Conservation (phyloP, 2,797 vertebrate genomes). For the Coendou prehensilis region DNA sequence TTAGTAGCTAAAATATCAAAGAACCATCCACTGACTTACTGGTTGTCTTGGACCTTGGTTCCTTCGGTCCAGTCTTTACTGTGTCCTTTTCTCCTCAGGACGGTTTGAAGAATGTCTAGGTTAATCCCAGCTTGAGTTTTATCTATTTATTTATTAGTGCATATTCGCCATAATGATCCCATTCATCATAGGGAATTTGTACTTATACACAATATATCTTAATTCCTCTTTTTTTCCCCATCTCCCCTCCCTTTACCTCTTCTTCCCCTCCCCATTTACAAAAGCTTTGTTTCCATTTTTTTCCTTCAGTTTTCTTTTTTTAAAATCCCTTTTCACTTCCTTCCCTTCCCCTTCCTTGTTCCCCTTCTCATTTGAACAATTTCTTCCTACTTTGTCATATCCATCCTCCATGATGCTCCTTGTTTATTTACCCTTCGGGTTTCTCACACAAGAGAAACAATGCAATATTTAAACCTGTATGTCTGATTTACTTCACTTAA, state of each 20-base stretch:
- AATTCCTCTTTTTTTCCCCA: not conserved
- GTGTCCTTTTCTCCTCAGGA: not conserved
- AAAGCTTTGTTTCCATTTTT: not conserved
- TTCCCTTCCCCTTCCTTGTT: not conserved
- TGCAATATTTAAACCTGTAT: not conserved
- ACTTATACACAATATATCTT: not conserved
- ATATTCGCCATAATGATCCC: not conserved
- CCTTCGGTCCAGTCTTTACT: not conserved
- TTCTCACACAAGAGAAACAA: not conserved
- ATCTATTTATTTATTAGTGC: not conserved
- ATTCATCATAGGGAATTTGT: not conserved
- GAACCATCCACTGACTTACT: not conserved
- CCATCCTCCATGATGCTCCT: not conserved
- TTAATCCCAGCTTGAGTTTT: not conserved
- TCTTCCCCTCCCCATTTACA: no score
- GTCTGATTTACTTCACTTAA: not conserved
- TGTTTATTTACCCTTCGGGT: not conserved
- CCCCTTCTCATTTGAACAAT: not conserved
- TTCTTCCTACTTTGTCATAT: not conserved
- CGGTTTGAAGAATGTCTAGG: not conserved
- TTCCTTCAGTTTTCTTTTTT: not conserved
- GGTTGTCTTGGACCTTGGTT: not conserved
- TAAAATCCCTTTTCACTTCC: not conserved
- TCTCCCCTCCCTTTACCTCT: not conserved
- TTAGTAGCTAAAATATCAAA: not conserved